Percentiles rank a stretch among this genome's conserved stretches.
These are phyloP conservation scores for Bufo gargarizans DNA, from an alignment of 2,113 vertebrate species.

Conservation along the genomic window DNA sequence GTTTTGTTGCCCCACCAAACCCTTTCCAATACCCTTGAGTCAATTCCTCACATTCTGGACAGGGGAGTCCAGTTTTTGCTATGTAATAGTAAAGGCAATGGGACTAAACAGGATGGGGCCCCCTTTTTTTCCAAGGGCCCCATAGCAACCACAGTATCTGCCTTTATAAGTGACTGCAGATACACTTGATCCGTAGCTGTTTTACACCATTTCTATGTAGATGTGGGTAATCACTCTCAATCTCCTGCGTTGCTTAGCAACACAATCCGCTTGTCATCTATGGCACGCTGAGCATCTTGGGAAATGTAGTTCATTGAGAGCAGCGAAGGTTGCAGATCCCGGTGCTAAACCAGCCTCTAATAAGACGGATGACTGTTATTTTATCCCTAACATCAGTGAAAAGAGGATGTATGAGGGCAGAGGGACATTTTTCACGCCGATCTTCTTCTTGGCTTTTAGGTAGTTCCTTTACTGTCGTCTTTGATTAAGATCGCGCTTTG, in stretches of 20 bases:
- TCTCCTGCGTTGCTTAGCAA: neutral
- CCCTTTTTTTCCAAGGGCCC: neutral
- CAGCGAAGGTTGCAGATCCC: neutral
- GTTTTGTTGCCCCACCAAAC: no score
- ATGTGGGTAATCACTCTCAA: neutral
- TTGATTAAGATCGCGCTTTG: slow-evolving; percentile 54
- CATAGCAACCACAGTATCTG: neutral
- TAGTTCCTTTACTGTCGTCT: slow-evolving; percentile 51
- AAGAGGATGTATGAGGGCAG: slow-evolving; percentile 28
- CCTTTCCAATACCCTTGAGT: no score
- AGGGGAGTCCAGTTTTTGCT: neutral
- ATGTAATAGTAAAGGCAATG: neutral
- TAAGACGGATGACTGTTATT: slow-evolving; percentile 31
- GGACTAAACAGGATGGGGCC: neutral
- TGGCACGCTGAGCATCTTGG: slow-evolving; percentile 11
- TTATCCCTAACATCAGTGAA: slow-evolving; percentile 25
- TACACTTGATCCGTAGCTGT: neutral
- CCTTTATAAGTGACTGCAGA: neutral
- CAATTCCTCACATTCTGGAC: no score
- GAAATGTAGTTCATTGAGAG: slow-evolving; percentile 12
- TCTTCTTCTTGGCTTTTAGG: slow-evolving; percentile 38
- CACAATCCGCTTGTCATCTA: neutral
- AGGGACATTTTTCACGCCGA: slow-evolving; percentile 12
- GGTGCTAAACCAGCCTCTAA: slow-evolving; percentile 13
- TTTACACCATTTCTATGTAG: neutral